These are phyloP conservation scores for Serinus canaria DNA, from an alignment of 2,113 vertebrate genomes.

Conservation along the genomic window DNA sequence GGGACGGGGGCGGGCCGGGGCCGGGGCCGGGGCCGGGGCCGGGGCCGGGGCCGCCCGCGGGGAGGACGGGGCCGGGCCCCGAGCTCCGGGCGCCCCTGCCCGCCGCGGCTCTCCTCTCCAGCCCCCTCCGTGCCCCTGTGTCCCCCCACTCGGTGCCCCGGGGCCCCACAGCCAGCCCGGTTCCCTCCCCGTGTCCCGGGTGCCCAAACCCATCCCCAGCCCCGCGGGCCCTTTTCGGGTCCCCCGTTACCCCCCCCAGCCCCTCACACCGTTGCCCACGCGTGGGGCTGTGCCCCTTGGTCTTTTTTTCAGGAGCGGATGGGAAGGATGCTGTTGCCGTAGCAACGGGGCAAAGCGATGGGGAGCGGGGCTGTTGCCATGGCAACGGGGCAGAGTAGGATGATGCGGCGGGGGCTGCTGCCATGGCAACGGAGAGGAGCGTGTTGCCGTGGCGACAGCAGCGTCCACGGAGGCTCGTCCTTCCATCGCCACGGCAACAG, in stretches of 20 bases:
- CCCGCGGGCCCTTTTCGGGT: background rate
- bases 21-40: background rate
- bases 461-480: background rate
- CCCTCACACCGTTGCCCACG: background rate
- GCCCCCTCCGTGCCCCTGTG: background rate
- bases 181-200: background rate
- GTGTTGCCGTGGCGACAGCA: constrained; percentile 12
- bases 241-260: background rate
- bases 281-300: background rate
- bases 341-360: constrained; percentile 44
- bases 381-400: constrained; percentile 51
- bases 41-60: background rate
- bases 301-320: background rate
- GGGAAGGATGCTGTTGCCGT: constrained; percentile 41
- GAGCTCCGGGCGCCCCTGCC: background rate
- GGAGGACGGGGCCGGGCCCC: background rate
- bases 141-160: background rate
- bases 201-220: background rate
- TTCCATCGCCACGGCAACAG: constrained; percentile 34
- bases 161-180: background rate
- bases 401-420: constrained; percentile 10
- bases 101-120: background rate
- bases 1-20: too few relatives aligned
- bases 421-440: constrained; percentile 1
- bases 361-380: constrained; percentile 43